Percentiles rank a stretch among this genome's conserved stretches.
phyloP scores from a whole-genome alignment of 2,888 invertebrate species.

The Nephrotoma flavescens region DNA sequence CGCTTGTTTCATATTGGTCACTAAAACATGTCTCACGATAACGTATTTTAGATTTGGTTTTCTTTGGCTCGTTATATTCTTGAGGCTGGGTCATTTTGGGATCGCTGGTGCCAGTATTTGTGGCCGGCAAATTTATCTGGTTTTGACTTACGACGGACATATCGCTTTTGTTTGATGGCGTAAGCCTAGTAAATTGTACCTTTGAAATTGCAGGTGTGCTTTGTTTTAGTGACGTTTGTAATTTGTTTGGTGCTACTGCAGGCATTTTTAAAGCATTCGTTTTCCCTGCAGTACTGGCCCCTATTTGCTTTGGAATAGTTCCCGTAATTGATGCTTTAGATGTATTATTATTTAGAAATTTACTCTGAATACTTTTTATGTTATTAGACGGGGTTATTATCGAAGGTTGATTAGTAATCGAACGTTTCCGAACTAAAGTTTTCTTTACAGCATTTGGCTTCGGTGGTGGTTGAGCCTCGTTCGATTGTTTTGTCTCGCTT shows the following conservation, averaged over 20 bases:
- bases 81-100: conserved; percentile 12
- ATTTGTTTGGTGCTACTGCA: not conserved
- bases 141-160: not conserved
- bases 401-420: not conserved
- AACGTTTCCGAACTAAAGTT: not conserved
- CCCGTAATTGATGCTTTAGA: not conserved
- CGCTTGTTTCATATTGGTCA: conserved; percentile 42
- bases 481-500: not conserved
- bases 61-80: conserved; percentile 30
- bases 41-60: conserved; percentile 19
- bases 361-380: not conserved
- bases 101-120: not conserved
- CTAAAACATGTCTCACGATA: conserved; percentile 47
- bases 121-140: conserved; percentile 10
- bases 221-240: conserved; percentile 7
- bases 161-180: not conserved
- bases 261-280: conserved; percentile 13
- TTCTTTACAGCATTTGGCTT: not conserved
- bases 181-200: not conserved
- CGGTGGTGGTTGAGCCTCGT: not conserved
- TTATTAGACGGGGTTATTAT: not conserved
- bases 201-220: not conserved
- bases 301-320: conserved; percentile 1
- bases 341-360: not conserved
- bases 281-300: conserved; percentile 14